Conservation (phyloP, 1,140 invertebrate genomes). For the Drosophila parabipectinata region DNA sequence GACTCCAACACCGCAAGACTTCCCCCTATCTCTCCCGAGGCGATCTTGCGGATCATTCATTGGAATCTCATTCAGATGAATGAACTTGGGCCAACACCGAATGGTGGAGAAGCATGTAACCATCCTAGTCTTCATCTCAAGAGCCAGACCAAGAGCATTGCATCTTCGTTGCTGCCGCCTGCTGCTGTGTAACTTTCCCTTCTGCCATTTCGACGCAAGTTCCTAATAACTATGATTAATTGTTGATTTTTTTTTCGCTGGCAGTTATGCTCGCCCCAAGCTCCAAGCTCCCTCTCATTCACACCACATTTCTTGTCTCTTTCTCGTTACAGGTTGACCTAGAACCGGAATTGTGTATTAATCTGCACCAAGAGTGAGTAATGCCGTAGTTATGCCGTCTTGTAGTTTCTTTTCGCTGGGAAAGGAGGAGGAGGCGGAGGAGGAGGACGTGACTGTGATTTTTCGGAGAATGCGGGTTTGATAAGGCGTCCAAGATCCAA, state of each 20-base stretch:
- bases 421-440: neutral
- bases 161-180: conserved; percentile 8
- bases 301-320: conserved; percentile 40
- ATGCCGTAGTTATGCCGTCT: conserved; percentile 51
- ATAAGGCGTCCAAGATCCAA: neutral
- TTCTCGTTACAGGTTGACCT: conserved; percentile 88
- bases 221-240: conserved; percentile 58
- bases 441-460: conserved; percentile 43
- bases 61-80: conserved; percentile 17
- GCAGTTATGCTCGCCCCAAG: conserved; percentile 27
- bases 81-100: conserved; percentile 15
- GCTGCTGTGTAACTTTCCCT: conserved; percentile 43
- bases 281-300: conserved; percentile 34
- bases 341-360: conserved; percentile 90
- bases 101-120: neutral
- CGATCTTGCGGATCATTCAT: conserved; percentile 29
- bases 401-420: conserved; percentile 4
- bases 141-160: conserved; percentile 13
- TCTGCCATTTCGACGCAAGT: conserved; percentile 23
- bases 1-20: conserved; percentile 34
- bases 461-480: conserved; percentile 4
- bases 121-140: too few species aligned
- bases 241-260: conserved; percentile 32
- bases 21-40: conserved; percentile 6
- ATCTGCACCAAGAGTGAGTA: conserved; percentile 92